Base-by-base conservation (phyloP, 2,113 vertebrate species). In the Galemys pyrenaicus region DNA sequence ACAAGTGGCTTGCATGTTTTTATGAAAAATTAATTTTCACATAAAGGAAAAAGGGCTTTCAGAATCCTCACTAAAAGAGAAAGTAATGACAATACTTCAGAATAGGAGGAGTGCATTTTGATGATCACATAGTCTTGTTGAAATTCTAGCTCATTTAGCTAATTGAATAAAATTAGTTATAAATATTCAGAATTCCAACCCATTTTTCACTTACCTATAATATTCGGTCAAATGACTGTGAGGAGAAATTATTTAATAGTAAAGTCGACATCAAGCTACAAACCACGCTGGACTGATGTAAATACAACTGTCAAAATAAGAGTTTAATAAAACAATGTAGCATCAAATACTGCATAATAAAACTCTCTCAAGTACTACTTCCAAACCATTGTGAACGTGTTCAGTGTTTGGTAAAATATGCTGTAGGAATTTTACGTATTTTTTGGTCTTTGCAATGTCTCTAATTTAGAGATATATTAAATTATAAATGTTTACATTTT, bases 161-260 rank as follows among this genome's bases (percentile, higher is more conserved):
- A 89, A 77, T 79, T 92, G 62, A 84, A 65, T 8, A 84, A 78
- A 94, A 93, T 68, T 90, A 68, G 39, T 32, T 87, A 77, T 91
- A 95, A 94, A 84, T 78, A 96, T 96, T 83, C 26, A 91, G 65
- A 86, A 73, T 78, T n/a, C 24, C 17, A 90, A 44, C 6, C 6
- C 37, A 65, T 87, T 75, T 96, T 96, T 20, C 39, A 56, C 32
- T 67, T 79, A 4, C 19, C 37, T 94, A n/a, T 86, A 92, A 68
- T 87, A 78, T 74, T 95, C 71, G 20, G 20, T 91, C 89, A 87
- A 82, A 88, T 92, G 41, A 17, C n/a, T 89, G 2, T 82, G 24
- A 24, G 67, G 30, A 87, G 39, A 35, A 86, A 51, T 37, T 91
- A n/a, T 87, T 90, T 51, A 86, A 41, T 67, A 89, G 39, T 77